A percentile compares a stretch with the other conserved stretches of the same genome.
Conservation (phyloP, 2,113 vertebrate species). For the Nothobranchius furzeri region DNA sequence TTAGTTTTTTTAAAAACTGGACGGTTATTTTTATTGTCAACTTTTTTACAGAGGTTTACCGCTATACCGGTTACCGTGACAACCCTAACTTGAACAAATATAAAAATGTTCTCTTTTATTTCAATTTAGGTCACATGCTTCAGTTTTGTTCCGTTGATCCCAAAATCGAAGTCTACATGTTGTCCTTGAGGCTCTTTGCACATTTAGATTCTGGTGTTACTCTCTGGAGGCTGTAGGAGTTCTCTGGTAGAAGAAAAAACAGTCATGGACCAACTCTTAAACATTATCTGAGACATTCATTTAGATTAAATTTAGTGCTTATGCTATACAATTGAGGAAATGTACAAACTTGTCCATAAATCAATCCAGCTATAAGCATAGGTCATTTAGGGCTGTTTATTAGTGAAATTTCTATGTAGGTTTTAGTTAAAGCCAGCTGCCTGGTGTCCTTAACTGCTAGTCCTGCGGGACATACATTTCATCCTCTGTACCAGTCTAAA, state of each 20-base stretch:
- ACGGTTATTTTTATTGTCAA: no score
- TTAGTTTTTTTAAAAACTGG: no score
- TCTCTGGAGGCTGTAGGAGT: background rate
- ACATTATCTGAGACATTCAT: background rate
- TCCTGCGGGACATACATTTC: background rate
- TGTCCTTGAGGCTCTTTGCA: no score
- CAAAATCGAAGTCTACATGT: no score
- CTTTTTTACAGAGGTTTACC: no score
- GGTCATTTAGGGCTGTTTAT: background rate
- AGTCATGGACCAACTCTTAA: background rate
- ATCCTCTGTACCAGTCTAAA: background rate
- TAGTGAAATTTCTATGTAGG: background rate
- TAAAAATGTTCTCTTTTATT: no score
- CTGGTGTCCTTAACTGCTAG: background rate
- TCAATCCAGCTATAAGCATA: no score
- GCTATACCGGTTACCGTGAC: no score
- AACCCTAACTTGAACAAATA: no score
- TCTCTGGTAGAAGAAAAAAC: background rate
- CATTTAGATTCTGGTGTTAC: no score
- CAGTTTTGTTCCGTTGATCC: no score
- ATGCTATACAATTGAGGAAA: background rate
- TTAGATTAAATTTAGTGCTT: background rate
- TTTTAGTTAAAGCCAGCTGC: background rate
- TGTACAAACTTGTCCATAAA: background rate
- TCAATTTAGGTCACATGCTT: no score